Base-by-base conservation (phyloP, 2,888 invertebrate genomes). In the Cryptosula pallasiana region DNA sequence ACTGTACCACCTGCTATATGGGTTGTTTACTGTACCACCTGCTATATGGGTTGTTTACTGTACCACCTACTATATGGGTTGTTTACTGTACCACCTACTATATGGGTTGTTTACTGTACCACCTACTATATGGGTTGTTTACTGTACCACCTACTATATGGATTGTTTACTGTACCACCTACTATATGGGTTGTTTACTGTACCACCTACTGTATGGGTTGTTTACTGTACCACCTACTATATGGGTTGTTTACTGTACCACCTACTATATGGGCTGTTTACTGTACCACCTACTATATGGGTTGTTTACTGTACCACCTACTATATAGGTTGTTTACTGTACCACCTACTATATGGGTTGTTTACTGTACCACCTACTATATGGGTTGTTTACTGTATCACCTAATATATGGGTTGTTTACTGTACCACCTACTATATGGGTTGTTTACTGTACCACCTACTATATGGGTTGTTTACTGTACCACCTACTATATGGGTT, bases 51-150 rank as follows among this genome's bases (percentile, higher is more conserved):
- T n/a, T n/a, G n/a, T n/a, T n/a, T n/a, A n/a, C n/a, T n/a, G n/a
- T 5, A n/a, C n/a, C 16, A 57, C 63, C 13, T 32, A 63, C 63
- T 32, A 63, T 63, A 63, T 13, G 63, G 63, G 27, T 63, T 25
- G 9, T 27, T 27, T 5, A 25, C 34, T 3, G 3, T 27, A n/a
- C n/a, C 32, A 27, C 34, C n/a, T n/a, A n/a, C n/a, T n/a, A n/a
- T n/a, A n/a, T n/a, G n/a, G n/a, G n/a, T n/a, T n/a, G n/a, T n/a
- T n/a, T n/a, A n/a, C n/a, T n/a, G n/a, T 5, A n/a, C n/a, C 16
- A 57, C 63, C 13, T 32, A 63, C 63, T 32, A 63, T 63, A 63
- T 13, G 63, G 63, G 27, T 63, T 25, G 9, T 27, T 27, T 5
- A 25, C 34, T 3, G 3, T 27, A n/a, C n/a, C 32, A 27, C 34